These are phyloP conservation scores for Conus betulinus DNA, from an alignment of 1,140 invertebrate genomes.

Conservation along the genomic window DNA sequence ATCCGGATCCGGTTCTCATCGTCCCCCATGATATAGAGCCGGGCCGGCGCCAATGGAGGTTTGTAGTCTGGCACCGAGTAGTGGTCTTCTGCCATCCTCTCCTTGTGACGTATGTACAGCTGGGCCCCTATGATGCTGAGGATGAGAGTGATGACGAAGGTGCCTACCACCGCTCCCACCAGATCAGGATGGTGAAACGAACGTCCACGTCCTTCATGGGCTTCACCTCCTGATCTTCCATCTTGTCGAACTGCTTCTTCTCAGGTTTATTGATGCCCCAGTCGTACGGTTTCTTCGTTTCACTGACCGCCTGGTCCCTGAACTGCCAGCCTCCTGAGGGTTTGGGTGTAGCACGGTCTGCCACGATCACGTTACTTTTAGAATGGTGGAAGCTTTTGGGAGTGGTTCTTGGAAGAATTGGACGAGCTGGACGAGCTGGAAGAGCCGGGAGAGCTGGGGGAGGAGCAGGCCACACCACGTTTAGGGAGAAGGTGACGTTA, in stretches of 20 bases:
- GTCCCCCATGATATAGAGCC: slow-evolving; percentile 50
- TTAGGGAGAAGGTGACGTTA: slow-evolving; percentile 72
- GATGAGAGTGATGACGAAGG: slow-evolving; percentile 71
- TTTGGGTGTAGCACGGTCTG: slow-evolving; percentile 27
- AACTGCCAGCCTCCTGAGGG: slow-evolving; percentile 38
- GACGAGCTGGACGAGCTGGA: not conserved
- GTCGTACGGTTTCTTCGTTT: slow-evolving; percentile 28
- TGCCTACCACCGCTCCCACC: slow-evolving; percentile 71
- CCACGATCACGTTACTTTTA: slow-evolving; percentile 38
- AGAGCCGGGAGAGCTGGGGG: slow-evolving; percentile 7
- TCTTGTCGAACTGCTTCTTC: slow-evolving; percentile 32
- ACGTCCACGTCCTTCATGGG: slow-evolving; percentile 13
- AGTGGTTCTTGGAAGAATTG: slow-evolving; percentile 13
- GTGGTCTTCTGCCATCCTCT: slow-evolving; percentile 46
- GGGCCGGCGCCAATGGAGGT: slow-evolving; percentile 30
- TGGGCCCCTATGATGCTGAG: slow-evolving; percentile 69
- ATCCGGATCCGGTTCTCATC: slow-evolving; percentile 47
- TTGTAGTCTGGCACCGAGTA: slow-evolving; percentile 48
- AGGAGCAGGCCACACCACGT: slow-evolving; percentile 69
- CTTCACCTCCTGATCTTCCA: slow-evolving; percentile 18
- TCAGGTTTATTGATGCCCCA: slow-evolving; percentile 43
- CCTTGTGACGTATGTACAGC: slow-evolving; percentile 62
- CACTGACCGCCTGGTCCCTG: slow-evolving; percentile 37
- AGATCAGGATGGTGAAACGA: slow-evolving; percentile 67
- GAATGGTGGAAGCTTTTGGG: slow-evolving; percentile 11